Base-by-base conservation (phyloP, 2,797 vertebrate species). In the Dendrocincla fuliginosa region DNA sequence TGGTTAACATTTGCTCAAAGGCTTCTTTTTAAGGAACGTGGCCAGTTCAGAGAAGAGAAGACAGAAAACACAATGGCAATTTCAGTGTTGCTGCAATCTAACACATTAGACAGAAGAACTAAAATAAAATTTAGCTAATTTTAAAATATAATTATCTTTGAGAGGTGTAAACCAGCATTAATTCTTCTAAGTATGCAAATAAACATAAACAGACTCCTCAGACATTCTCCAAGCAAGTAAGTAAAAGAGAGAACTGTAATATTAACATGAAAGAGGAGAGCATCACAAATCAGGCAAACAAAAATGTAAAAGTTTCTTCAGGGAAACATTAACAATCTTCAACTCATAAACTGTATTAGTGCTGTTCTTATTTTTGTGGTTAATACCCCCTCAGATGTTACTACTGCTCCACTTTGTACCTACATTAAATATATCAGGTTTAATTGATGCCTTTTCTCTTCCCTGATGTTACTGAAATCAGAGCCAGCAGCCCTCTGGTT, bases 291-390 rank as follows among this genome's bases (percentile, higher is more conserved):
- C 75, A 92, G 25, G 24, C 39, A 86, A 83, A 93, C 44, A 79
- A 89, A 84, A 79, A 57, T 3, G 37, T 50, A 23, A 25, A 81
- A 71, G 35, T 68, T 90, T 81, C 83, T 94, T 94, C 33, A 69
- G 94, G 92, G 86, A 90, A 84, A 56, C 28, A 60, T 90, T 90
- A 87, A 65, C 60, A 81, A 70, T 47, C 28, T 81, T 81, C 75
- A 84, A 59, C 52, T 87, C 86, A 69, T 84, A 90, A 92, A 77
- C 70, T 30, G 11, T 30, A 77, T 69, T 84, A 92, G 64, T 27
- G 42, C 41, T 69, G 64, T 60, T 77, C 83, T 87, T 64, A 60
- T 35, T 90, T 69, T 64, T 61, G 61, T 47, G 28, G 84, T 81
- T 89, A 92, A 73, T 42, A 44, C 18, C 30, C 68, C 46, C 52